Evolutionary conservation across 2,797 vertebrate genomes (phyloP).

Genomic region (Malacoraja senta): DNA sequence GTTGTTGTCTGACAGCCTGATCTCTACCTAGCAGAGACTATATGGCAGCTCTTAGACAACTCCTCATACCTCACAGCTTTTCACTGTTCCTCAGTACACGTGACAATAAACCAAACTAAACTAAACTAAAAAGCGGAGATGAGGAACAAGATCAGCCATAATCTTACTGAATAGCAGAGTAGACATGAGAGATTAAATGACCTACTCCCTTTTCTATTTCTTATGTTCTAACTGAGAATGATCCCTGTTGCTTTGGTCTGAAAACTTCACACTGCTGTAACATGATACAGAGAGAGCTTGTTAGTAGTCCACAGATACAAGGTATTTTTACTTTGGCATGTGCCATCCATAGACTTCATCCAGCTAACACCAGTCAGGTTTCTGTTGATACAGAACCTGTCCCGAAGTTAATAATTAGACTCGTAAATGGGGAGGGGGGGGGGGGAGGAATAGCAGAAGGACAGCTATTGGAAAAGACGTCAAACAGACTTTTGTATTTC

Average conservation of each 20-base stretch:
- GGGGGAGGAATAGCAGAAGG: neutral
- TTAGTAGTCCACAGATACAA: neutral
- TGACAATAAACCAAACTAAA: too few species aligned
- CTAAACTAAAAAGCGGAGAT: too few species aligned
- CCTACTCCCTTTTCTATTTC: too few species aligned
- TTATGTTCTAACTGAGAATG: neutral
- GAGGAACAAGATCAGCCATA: too few species aligned
- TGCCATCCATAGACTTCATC: neutral
- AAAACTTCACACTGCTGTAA: neutral
- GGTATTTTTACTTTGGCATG: neutral
- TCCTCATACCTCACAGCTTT: too few species aligned
- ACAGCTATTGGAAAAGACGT: neutral
- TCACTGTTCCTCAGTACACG: too few species aligned
- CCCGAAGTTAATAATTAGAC: neutral
- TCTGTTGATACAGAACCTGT: neutral
- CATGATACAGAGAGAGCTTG: neutral
- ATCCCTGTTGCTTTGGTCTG: neutral
- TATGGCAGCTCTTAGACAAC: too few species aligned
- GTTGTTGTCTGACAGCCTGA: too few species aligned
- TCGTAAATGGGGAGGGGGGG: neutral
- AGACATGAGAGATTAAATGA: too few species aligned
- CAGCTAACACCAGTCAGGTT: neutral
- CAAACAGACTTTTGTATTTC: neutral
- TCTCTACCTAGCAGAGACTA: too few species aligned
- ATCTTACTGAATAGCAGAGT: too few species aligned